Evolutionary conservation across 2,888 invertebrate species (phyloP).

Genomic region (Pecten maximus): DNA sequence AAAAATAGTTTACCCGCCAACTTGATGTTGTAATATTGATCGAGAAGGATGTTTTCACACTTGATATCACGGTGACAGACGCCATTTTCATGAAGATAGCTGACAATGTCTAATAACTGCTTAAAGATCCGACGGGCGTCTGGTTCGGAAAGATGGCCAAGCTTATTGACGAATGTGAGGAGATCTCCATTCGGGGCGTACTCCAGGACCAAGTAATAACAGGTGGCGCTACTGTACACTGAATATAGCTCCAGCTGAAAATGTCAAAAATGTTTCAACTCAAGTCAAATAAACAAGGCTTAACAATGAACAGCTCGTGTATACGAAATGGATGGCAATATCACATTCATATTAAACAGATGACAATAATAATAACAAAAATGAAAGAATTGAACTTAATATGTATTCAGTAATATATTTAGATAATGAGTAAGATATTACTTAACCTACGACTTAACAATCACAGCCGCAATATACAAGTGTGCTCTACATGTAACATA

Average conservation of each 20-base stretch:
- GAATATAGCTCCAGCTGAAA: constrained; percentile 55
- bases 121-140: constrained; percentile 59
- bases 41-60: constrained; percentile 59
- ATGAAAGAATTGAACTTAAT: too few relatives aligned
- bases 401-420: too few relatives aligned
- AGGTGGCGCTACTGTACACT: constrained; percentile 50
- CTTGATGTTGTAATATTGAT: constrained; percentile 57
- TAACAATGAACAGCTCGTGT: too few relatives aligned
- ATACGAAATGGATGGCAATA: too few relatives aligned
- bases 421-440: too few relatives aligned
- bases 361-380: too few relatives aligned
- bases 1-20: constrained; percentile 56
- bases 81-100: constrained; percentile 50
- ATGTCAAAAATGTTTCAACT: neutral
- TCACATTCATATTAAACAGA: too few relatives aligned
- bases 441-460: too few relatives aligned
- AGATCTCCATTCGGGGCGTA: constrained; percentile 58
- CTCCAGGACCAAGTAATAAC: constrained; percentile 56
- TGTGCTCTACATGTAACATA: too few relatives aligned
- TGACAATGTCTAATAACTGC: constrained; percentile 58
- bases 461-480: too few relatives aligned
- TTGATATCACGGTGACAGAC: constrained; percentile 62
- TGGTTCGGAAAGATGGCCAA: constrained; percentile 53
- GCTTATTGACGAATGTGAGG: constrained; percentile 55
- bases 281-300: too few relatives aligned